phyloP scores from a whole-genome alignment of 2,113 vertebrate species.

The Ceyx cyanopectus region DNA sequence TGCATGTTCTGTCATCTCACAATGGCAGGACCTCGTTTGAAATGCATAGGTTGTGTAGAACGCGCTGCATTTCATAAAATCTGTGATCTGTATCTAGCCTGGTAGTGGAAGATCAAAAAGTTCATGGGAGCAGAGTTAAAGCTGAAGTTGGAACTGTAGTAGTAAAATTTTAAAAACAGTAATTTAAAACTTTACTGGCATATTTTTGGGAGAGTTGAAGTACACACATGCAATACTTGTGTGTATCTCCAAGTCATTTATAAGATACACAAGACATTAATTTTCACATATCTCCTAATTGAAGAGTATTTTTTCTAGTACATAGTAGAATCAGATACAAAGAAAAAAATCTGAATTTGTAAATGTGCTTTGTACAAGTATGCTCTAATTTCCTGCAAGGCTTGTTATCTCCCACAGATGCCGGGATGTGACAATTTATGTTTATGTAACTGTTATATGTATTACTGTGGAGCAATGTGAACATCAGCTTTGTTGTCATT shows the following conservation, averaged over 20 bases:
- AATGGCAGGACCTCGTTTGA: neutral
- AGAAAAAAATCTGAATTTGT: neutral
- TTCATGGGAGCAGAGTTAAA: neutral
- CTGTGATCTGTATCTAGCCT: neutral
- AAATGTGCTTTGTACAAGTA: neutral
- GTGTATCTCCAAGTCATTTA: neutral
- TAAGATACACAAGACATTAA: neutral
- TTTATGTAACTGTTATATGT: neutral
- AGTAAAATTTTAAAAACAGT: neutral
- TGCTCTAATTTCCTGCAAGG: neutral
- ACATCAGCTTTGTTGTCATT: neutral
- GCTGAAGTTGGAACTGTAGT: neutral
- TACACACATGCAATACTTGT: neutral
- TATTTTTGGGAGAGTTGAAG: neutral
- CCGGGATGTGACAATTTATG: neutral
- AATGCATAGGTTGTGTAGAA: accelerated
- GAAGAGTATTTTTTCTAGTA: neutral
- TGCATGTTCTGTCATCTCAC: neutral
- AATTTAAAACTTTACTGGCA: neutral
- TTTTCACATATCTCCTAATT: neutral
- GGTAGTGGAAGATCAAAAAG: neutral
- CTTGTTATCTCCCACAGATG: neutral
- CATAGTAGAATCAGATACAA: neutral
- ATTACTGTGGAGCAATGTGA: neutral
- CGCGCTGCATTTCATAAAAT: neutral